phyloP scores from a whole-genome alignment of 2,888 invertebrate genomes.

The Nineta flava region DNA sequence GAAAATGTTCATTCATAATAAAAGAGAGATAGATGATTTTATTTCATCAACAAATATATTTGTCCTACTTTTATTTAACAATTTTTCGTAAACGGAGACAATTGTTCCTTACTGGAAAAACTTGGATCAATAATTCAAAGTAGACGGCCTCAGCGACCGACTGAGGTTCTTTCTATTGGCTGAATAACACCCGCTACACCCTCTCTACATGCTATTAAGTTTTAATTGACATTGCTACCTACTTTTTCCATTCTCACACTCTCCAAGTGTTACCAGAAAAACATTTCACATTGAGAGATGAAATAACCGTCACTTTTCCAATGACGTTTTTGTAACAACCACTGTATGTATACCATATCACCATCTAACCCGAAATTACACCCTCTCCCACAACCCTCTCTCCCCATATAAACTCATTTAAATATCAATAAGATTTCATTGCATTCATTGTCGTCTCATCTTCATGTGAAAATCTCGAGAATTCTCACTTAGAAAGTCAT shows the following conservation, averaged over 20 bases:
- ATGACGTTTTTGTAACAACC: too few relatives aligned
- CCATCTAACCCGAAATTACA: too few relatives aligned
- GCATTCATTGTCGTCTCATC: too few relatives aligned
- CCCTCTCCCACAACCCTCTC: too few relatives aligned
- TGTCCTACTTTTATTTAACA: background rate
- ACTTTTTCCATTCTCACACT: background rate
- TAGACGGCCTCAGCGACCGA: slow-evolving; percentile 1
- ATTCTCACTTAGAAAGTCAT: too few relatives aligned
- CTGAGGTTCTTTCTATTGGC: slow-evolving; percentile 2
- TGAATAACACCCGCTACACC: background rate
- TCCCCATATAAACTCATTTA: too few relatives aligned
- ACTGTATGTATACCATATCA: too few relatives aligned
- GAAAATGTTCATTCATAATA: background rate
- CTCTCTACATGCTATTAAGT: background rate
- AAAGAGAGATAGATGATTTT: background rate
- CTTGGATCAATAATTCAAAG: slow-evolving; percentile 7
- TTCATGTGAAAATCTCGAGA: too few relatives aligned
- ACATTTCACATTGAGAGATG: too few relatives aligned
- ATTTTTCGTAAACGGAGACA: slow-evolving; percentile 1
- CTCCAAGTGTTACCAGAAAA: background rate
- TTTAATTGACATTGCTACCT: slow-evolving; percentile 2
- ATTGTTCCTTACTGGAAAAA: slow-evolving; percentile 4
- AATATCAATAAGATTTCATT: too few relatives aligned
- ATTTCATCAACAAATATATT: background rate
- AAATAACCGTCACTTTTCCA: background rate